A percentile compares a stretch with the other conserved stretches of the same genome.
Conservation (phyloP, 2,113 vertebrate genomes). For the Lichenostomus cassidix region DNA sequence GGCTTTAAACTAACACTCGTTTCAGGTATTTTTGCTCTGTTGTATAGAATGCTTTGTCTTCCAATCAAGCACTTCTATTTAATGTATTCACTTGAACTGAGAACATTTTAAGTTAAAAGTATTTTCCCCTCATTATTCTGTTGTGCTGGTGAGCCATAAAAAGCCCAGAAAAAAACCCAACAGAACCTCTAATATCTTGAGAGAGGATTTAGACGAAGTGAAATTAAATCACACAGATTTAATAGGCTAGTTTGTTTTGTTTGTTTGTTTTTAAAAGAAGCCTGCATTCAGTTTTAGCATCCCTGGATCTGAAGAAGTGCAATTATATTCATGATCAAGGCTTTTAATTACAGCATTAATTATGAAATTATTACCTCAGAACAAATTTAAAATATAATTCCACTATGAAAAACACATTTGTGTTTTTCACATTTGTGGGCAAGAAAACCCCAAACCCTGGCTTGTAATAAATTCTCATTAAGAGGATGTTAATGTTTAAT, state of each 20-base stretch:
- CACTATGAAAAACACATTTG: not conserved
- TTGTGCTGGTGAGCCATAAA: not conserved
- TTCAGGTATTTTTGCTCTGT: not conserved
- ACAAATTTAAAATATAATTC: not conserved
- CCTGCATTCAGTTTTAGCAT: not conserved
- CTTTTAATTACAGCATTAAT: not conserved
- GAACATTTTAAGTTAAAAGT: not conserved
- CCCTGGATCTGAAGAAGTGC: not conserved
- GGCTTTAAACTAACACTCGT: not conserved
- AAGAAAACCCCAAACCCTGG: not conserved
- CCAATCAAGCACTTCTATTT: not conserved
- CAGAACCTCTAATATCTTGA: not conserved
- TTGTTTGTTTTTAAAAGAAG: not conserved
- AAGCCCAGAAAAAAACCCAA: accelerated
- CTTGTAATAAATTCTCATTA: slow-evolving; percentile 31
- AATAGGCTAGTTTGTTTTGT: not conserved
- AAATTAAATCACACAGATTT: not conserved
- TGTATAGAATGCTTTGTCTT: not conserved
- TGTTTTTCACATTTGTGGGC: too few species aligned
- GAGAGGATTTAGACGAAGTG: not conserved
- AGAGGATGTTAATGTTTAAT: not conserved
- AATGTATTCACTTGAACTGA: not conserved
- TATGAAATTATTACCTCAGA: not conserved
- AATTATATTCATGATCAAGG: not conserved
- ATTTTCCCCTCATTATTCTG: not conserved